These are phyloP conservation scores for Lagenorhynchus albirostris DNA, from an alignment of 2,113 vertebrate genomes.

Conservation along the genomic window DNA sequence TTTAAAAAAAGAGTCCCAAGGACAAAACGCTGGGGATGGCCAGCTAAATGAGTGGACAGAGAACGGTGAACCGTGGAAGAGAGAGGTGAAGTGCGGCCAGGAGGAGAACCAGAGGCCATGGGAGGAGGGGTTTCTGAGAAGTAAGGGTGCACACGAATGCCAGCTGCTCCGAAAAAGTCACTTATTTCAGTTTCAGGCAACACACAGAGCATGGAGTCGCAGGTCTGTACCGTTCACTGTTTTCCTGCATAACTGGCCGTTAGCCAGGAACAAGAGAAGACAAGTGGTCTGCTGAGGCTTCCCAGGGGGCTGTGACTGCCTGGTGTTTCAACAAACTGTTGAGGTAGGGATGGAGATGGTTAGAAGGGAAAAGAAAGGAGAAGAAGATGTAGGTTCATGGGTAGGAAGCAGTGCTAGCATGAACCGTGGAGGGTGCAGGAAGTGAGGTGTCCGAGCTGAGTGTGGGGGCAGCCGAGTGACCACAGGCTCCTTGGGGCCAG, in stretches of 20 bases:
- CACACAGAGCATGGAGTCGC: neutral
- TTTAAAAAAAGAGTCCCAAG: neutral
- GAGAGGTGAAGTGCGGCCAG: neutral
- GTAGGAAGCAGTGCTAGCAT: neutral
- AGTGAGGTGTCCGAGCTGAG: neutral
- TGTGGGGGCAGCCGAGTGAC: neutral
- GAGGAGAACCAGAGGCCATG: neutral
- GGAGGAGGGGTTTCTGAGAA: neutral
- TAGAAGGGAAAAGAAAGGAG: neutral
- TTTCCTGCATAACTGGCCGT: neutral
- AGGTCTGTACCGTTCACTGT: neutral
- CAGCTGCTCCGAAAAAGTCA: neutral
- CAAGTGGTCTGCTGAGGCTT: neutral
- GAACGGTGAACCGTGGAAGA: neutral
- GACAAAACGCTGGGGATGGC: neutral
- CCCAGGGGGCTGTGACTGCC: neutral
- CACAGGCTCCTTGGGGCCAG: neutral
- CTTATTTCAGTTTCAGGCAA: neutral
- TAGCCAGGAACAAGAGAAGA: neutral
- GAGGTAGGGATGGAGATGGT: neutral
- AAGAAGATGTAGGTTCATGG: neutral
- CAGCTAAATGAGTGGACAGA: neutral
- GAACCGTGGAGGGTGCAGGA: neutral
- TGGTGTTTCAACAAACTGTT: neutral
- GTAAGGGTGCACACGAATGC: neutral